Base-by-base conservation (phyloP, 2,113 vertebrate species). In the Peromyscus maniculatus region DNA sequence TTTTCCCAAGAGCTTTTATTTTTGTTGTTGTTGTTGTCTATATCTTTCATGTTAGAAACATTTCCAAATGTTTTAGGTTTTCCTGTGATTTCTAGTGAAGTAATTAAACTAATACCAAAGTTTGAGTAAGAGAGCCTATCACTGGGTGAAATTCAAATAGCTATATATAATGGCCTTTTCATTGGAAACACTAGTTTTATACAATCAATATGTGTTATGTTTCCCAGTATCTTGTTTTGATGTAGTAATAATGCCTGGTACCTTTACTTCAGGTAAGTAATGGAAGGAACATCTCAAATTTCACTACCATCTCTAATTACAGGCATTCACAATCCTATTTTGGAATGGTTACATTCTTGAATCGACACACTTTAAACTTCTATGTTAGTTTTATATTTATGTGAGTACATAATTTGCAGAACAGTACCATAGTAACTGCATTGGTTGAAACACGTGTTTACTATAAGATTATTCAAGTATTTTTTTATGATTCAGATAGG, bases 401-500 rank as follows among this genome's bases (percentile, higher is more conserved):
- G 36, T 83, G 57, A 62, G 17, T 33, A 7, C 5, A 8, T 19
- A 77, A 33, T 77, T 90, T 95, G 13, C 26, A 72, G 24, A 64
- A 64, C n/a, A 64, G 21, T 84, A 16, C 59, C 12, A 64, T 10
- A 84, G 24, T 43, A 84, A 64, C n/a, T 16, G 31, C 9, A 91
- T 66, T 82, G 82, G 24, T 86, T 24, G 22, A 95, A 96, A 71
- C 71, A 87, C 49, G 28, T 94, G 21, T 67, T 87, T 55, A 80
- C 31, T 80, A 72, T 3, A 67, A 11, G 8, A 74, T 75, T 67
- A 28, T 83, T 59, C n/a, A 75, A 67, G 59, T 67, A 43, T 22
- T 52, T 95, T 72, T 91, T 79, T 91, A 72, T 80, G 4, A 67
- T 69, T 49, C 72, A n/a, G 21, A 67, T 88, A 43, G 8, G 12